Conservation (phyloP, 2,113 vertebrate species). For the Athene cunicularia region DNA sequence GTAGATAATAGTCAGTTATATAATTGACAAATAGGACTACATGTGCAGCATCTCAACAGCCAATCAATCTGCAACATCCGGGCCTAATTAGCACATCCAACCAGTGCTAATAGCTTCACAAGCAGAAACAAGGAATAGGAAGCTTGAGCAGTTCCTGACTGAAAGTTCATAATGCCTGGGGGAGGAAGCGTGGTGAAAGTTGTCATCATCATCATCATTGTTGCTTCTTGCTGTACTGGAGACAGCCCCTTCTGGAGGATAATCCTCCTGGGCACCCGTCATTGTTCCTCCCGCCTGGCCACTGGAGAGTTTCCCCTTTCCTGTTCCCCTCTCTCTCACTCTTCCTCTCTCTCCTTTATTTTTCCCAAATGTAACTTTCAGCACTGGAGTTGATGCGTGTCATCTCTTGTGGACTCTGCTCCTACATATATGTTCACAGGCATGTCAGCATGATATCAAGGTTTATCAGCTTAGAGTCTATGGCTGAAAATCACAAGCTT, state of each 20-base stretch:
- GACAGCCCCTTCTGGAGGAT: accelerated
- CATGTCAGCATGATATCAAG: accelerated
- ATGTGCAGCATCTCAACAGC: neutral
- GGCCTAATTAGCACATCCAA: neutral
- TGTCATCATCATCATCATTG: neutral
- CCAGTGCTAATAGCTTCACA: neutral
- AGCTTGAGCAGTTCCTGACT: neutral
- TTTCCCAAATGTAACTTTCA: neutral
- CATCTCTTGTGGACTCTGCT: neutral
- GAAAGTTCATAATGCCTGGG: neutral
- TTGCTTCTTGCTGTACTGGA: neutral
- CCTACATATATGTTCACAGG: neutral
- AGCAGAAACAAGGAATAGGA: neutral
- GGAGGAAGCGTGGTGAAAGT: neutral
- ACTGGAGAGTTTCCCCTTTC: neutral
- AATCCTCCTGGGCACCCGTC: neutral
- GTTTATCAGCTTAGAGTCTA: neutral
- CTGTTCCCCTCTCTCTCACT: neutral
- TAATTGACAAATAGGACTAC: neutral
- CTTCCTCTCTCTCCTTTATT: neutral
- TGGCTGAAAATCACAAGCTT: neutral
- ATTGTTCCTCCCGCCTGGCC: neutral
- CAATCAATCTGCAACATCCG: neutral
- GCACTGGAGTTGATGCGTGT: accelerated
- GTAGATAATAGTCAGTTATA: neutral